Percentiles rank a stretch among this genome's conserved stretches.
Conservation (phyloP, 2,113 vertebrate genomes). For the Elaphurus davidianus region DNA sequence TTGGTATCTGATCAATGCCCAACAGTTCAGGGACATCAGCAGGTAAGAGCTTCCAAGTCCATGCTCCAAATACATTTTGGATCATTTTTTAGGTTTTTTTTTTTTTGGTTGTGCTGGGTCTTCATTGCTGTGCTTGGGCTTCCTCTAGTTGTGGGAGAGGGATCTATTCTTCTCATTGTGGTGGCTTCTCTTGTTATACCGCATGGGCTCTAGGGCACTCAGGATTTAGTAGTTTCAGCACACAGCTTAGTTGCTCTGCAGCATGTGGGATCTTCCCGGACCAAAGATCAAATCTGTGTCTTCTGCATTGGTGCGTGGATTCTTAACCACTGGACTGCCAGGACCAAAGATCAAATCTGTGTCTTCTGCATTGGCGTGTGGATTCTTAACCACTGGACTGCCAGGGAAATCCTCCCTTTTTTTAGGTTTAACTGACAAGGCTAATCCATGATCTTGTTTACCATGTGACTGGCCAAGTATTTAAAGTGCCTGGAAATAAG, state of each 20-base stretch:
- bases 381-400: neutral
- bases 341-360: neutral
- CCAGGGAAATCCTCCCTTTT: neutral
- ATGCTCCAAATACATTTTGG: neutral
- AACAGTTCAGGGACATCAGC: neutral
- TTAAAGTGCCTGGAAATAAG: slow-evolving; percentile 33
- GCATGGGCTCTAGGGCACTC: neutral
- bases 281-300: neutral
- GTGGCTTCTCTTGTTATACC: neutral
- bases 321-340: neutral
- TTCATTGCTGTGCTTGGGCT: neutral
- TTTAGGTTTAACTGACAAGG: slow-evolving; percentile 3
- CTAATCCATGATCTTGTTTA: slow-evolving; percentile 42
- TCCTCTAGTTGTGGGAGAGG: neutral
- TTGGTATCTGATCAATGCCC: neutral
- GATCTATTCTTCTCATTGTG: neutral
- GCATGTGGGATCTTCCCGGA: neutral
- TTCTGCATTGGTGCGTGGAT: fast-evolving
- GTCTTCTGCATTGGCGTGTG: fast-evolving
- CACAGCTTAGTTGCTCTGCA: neutral
- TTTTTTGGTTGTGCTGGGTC: neutral
- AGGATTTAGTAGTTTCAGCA: neutral
- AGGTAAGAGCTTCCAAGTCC: neutral
- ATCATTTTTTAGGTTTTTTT: neutral
- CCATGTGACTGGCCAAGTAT: slow-evolving; percentile 14